Conservation (phyloP, 1,140 invertebrate species). For the Neodiprion pinetum region DNA sequence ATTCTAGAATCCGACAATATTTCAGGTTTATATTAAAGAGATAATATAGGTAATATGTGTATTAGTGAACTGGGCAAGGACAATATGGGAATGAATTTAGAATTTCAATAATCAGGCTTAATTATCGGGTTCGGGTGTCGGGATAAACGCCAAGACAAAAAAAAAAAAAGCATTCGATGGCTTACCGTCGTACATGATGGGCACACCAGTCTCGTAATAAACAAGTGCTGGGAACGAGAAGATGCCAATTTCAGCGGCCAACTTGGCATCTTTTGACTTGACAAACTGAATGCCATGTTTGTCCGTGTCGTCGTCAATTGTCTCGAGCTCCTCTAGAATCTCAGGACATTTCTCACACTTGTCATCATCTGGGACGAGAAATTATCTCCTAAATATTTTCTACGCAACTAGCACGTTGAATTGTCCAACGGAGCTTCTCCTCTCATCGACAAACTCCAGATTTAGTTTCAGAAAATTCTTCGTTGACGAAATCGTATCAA, state of each 20-base stretch:
- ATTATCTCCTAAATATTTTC: conserved; percentile 15
- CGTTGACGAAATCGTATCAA: too few relatives aligned
- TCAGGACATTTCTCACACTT: conserved; percentile 82
- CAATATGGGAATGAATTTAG: not conserved
- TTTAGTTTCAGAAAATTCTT: not conserved
- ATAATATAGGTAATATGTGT: not conserved
- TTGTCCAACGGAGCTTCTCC: conserved; percentile 1
- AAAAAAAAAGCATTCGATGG: conserved; percentile 27
- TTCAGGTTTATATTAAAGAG: too few relatives aligned
- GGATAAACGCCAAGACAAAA: not conserved
- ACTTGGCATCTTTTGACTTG: conserved; percentile 88
- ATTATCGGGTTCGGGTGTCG: not conserved
- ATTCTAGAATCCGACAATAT: not conserved
- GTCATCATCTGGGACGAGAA: conserved; percentile 74
- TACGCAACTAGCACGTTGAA: conserved; percentile 24
- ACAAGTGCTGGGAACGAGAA: conserved; percentile 90
- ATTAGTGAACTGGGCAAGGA: not conserved
- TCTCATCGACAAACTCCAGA: not conserved
- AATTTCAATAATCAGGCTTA: not conserved
- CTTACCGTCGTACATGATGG: conserved; percentile 95
- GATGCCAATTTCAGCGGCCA: conserved; percentile 90
- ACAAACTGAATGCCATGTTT: conserved; percentile 93
- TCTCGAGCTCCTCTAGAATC: conserved; percentile 88
- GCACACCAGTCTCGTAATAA: conserved; percentile 91
- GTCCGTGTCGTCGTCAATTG: conserved; percentile 93